Evolutionary conservation across 2,113 vertebrate species (phyloP).

Genomic region (Neopipo cinnamomea): DNA sequence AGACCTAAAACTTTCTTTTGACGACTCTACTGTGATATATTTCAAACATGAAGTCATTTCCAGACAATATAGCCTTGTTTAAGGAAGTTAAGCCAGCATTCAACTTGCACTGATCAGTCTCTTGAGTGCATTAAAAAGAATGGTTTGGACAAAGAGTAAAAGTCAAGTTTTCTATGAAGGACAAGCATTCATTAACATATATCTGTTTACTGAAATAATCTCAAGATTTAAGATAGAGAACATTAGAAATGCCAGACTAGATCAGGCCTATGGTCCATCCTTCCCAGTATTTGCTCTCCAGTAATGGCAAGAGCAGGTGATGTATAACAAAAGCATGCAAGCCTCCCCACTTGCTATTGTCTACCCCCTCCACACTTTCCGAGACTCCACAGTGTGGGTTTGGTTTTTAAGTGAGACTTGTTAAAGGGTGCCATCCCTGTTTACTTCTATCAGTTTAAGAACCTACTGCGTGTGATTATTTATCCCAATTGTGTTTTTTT

Average conservation of each 20-base stretch:
- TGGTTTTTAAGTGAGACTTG: neutral
- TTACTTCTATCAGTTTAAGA: neutral
- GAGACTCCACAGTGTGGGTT: accelerated
- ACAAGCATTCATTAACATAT: neutral
- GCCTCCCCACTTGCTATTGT: neutral
- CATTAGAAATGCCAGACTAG: neutral
- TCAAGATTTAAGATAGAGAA: neutral
- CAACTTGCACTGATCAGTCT: neutral
- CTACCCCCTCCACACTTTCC: neutral
- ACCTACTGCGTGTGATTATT: neutral
- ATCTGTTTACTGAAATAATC: neutral
- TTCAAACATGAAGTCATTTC: neutral
- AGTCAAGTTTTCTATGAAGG: neutral
- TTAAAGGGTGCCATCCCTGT: neutral
- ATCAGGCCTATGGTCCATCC: neutral
- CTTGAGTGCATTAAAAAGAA: neutral
- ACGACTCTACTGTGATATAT: neutral
- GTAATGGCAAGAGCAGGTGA: neutral
- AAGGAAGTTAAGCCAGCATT: neutral
- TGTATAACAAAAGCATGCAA: neutral
- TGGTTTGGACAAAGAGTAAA: neutral
- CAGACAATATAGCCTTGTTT: neutral
- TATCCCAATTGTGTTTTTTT: accelerated
- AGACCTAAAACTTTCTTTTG: neutral
- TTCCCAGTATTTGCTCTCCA: neutral